Conservation (phyloP, 2,888 invertebrate genomes). For the Ischnura elegans region DNA sequence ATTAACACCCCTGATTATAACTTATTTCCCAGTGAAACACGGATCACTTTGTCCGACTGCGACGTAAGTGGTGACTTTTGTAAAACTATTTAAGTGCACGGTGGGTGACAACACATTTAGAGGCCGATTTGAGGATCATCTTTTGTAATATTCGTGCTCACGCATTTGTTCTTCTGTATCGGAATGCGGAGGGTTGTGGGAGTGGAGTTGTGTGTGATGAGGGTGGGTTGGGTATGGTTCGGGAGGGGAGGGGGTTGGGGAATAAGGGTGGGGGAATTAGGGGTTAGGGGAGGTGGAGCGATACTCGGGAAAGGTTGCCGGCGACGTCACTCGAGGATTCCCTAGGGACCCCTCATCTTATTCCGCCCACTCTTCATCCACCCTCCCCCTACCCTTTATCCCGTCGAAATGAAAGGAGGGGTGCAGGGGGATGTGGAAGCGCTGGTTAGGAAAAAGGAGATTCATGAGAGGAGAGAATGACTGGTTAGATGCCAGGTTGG, state of each 20-base stretch:
- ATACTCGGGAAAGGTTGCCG: constrained; percentile 43
- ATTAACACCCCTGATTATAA: too few relatives aligned
- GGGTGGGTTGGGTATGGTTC: background rate
- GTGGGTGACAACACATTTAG: too few relatives aligned
- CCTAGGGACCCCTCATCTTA: constrained; percentile 32
- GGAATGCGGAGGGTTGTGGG: background rate
- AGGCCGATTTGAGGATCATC: too few relatives aligned
- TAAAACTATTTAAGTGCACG: too few relatives aligned
- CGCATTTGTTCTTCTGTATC: background rate
- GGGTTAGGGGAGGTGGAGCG: background rate
- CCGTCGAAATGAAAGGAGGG: background rate
- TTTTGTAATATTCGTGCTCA: too few relatives aligned
- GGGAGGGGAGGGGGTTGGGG: background rate
- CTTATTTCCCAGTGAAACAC: too few relatives aligned
- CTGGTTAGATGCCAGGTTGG: too few relatives aligned
- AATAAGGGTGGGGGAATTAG: background rate
- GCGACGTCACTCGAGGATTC: constrained; percentile 32
- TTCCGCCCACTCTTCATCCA: background rate
- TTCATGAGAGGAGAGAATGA: background rate
- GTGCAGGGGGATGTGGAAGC: background rate
- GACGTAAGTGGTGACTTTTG: too few relatives aligned
- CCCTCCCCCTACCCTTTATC: background rate
- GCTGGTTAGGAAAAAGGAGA: too few relatives aligned
- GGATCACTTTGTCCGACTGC: too few relatives aligned
- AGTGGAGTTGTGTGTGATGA: background rate